Base-by-base conservation (phyloP, 2,888 invertebrate genomes). In the Trachelus iudaicus region DNA sequence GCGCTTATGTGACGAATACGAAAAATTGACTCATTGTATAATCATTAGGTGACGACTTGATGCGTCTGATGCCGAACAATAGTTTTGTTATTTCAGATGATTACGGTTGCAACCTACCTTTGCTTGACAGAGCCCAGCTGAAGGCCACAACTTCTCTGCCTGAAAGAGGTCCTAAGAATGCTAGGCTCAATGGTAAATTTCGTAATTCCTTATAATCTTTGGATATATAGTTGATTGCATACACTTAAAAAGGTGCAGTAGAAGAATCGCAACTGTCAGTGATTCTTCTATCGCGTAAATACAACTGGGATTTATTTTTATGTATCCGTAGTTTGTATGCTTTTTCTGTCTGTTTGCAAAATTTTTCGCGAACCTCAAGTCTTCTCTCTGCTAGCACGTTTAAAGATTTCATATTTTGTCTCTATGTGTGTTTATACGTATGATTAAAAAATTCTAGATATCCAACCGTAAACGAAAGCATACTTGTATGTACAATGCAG, bases 161-260 rank as follows among this genome's bases (percentile, higher is more conserved):
- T 75, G 96, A 96, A 85, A 94, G 97, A 90, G 97, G 97, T 80
- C 95, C 98, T n/a, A 94, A 96, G 81, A 96, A 97, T 93, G 97
- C 97, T 69, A 94, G 94, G 88, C 93, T 98, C 86, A 95, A 97
- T 93, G 97, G 97, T 97, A 94, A 95, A 35, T 75, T 88, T 82
- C 81, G 30, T 33, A 56, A 56, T 23, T n/a, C 12, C 23, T 13
- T 1, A 79, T 71, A 71, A 71, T 71, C 11, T 23, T 71, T 71
- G 15, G 34, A 33, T 13, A 11, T 71, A 33, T 71, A 71, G 30
- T 34, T 71, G 30, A 31, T 33, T 71, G 33, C 31, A 71, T 15
- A 15, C 0, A 71, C 30, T 34, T 71, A 11, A 71, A 71, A 71
- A 33, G 31, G 30, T 33, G 33, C 31, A 30, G 33, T 71, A 31